Base-by-base conservation (phyloP, 2,113 vertebrate species). In the Prunella fulvescens region DNA sequence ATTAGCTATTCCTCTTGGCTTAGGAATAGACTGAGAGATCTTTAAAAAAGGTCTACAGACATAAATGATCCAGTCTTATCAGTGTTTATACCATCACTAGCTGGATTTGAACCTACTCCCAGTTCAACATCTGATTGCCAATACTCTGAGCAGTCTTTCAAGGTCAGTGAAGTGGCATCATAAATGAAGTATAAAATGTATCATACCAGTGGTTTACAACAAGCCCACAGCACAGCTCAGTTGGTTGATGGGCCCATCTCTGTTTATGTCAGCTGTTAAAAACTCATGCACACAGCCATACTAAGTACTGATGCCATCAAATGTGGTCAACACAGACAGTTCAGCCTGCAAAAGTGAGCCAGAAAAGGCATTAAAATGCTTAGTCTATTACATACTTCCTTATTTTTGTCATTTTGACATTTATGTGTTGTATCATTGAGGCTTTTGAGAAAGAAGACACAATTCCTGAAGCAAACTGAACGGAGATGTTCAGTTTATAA, bases 341-440 rank as follows among this genome's bases (percentile, higher is more conserved):
- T 96, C 87, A 96, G 93, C 90, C 92, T 66, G 83, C 79, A 62
- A 92, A 85, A 94, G 76, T 93, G 96, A 97, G 98, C 97, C 97
- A 98, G 96, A 93, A 97, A 97, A 90, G 89, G 96, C 97, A 98
- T 98, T 98, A 98, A 98, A 96, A 98, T 98, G 95, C 97, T 98
- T 98, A 96, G 97, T 95, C 97, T 97, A 93, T 98, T 97, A 98
- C 95, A 97, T 85, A 97, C 95, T 98, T 98, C 97, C 97, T 98
- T 97, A 96, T 97, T 98, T 97, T 97, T 97, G 97, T 97, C 95
- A 11, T 98, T 97, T 94, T 98, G 98, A 98, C 97, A 98, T 98
- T 98, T 98, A 97, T 98, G 94, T 95, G 93, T 97, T 97, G 78
- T 98, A 98, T 97, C 96, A 95, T 66, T 92, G 95, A 95, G 93